Evolutionary conservation across 2,888 invertebrate species (phyloP).

Genomic region (Abscondita cerata): DNA sequence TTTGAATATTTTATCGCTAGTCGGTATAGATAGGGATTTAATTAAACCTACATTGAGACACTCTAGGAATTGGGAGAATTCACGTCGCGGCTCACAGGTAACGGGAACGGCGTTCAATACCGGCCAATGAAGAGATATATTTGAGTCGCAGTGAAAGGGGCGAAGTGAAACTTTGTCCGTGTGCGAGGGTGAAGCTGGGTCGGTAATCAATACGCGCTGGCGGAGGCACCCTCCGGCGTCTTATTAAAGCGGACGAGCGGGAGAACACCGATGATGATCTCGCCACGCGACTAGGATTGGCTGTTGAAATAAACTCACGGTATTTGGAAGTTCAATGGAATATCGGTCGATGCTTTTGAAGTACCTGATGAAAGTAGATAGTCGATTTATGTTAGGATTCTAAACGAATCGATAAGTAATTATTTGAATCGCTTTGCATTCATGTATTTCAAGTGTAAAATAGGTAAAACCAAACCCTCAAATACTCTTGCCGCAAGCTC

Average conservation of each 20-base stretch:
- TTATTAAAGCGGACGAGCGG: conserved; percentile 50
- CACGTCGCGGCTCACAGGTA: conserved; percentile 37
- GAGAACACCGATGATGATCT: conserved; percentile 49
- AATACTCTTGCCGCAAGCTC: conserved; percentile 29
- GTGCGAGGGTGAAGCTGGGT: conserved; percentile 40
- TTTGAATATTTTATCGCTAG: conserved; percentile 43
- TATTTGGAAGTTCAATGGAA: conserved; percentile 29
- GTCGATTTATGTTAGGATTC: conserved; percentile 36
- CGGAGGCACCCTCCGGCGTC: conserved; percentile 50
- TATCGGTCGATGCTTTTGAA: conserved; percentile 37
- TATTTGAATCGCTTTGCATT: conserved; percentile 35
- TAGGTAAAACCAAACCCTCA: conserved; percentile 35
- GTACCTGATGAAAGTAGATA: conserved; percentile 37
- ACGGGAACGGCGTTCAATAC: conserved; percentile 38
- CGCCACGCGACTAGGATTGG: conserved; percentile 35
- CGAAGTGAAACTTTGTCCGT: conserved; percentile 51
- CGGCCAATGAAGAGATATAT: conserved; percentile 47
- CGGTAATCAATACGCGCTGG: conserved; percentile 50
- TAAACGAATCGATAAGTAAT: conserved; percentile 41
- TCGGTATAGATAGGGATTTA: conserved; percentile 48
- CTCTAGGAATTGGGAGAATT: conserved; percentile 45
- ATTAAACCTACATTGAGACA: conserved; percentile 49
- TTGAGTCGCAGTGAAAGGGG: conserved; percentile 47
- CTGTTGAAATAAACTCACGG: conserved; percentile 35
- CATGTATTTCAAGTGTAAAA: conserved; percentile 28